Percentiles rank a stretch among this genome's conserved stretches.
Evolutionary conservation across 2,888 invertebrate genomes (phyloP).

Genomic region (Lucinisca nassula): DNA sequence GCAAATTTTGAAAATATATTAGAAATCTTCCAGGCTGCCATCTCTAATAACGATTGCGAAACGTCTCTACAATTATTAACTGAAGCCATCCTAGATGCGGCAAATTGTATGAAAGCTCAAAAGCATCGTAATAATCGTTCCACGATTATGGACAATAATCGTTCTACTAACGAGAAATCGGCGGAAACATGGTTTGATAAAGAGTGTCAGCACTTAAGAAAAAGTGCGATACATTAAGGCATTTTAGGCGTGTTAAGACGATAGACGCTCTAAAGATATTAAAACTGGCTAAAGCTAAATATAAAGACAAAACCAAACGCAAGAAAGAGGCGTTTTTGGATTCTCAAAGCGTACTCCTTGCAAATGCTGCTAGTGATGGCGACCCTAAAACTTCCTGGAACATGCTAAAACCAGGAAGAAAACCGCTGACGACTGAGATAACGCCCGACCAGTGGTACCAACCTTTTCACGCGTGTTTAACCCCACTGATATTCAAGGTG

Average conservation of each 20-base stretch:
- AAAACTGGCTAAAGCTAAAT: not conserved
- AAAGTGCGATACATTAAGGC: not conserved
- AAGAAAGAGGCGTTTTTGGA: not conserved
- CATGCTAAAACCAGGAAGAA: not conserved
- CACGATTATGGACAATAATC: not conserved
- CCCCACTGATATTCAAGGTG: not conserved
- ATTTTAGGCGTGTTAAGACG: not conserved
- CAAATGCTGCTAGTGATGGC: not conserved
- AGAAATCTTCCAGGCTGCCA: not conserved
- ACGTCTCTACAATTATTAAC: not conserved
- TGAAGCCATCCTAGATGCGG: not conserved
- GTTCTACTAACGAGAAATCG: not conserved
- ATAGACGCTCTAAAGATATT: not conserved
- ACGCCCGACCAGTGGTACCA: not conserved
- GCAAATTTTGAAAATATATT: not conserved
- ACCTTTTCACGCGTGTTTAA: not conserved
- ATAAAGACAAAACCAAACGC: not conserved
- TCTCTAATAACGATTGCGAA: not conserved
- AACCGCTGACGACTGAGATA: not conserved
- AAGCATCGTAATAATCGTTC: not conserved
- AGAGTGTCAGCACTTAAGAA: not conserved
- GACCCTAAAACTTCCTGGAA: not conserved
- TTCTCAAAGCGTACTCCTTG: not conserved
- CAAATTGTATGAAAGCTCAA: not conserved
- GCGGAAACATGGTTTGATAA: not conserved